Percentiles rank a stretch among this genome's conserved stretches.
These are phyloP conservation scores for Euclidia mi DNA, from an alignment of 2,888 invertebrate species.

Conservation along the genomic window DNA sequence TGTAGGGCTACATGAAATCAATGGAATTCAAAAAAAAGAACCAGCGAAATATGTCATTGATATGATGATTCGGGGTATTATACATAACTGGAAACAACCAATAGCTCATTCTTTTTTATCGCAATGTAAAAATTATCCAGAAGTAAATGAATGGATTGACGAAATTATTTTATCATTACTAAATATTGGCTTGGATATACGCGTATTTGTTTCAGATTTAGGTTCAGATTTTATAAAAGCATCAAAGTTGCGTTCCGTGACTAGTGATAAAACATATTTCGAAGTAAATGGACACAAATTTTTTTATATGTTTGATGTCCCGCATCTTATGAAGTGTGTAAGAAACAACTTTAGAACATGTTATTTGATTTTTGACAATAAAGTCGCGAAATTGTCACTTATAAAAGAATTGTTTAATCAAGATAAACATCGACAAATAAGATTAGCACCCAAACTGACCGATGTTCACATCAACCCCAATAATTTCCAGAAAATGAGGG, in stretches of 20 bases:
- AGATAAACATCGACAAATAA: constrained; percentile 15
- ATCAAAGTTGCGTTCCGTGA: too few species aligned
- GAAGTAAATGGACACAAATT: too few species aligned
- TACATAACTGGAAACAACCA: constrained; percentile 47
- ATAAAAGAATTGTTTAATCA: constrained; percentile 12
- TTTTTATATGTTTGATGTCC: too few species aligned
- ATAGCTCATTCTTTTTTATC: constrained; percentile 41
- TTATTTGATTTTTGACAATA: constrained; percentile 12
- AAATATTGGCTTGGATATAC: too few species aligned
- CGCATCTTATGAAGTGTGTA: too few species aligned
- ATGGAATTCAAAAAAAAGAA: constrained; percentile 36
- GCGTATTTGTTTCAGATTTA: too few species aligned
- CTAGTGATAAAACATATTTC: too few species aligned
- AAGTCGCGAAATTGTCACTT: constrained; percentile 13
- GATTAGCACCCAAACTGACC: constrained; percentile 13
- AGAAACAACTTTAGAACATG: too few species aligned
- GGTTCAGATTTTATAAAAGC: too few species aligned
- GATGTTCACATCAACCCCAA: constrained; percentile 3
- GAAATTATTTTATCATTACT: constrained; percentile 31
- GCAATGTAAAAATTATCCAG: constrained; percentile 19
- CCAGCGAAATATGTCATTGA: constrained; percentile 35
- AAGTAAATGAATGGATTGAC: constrained; percentile 34
- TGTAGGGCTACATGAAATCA: constrained; percentile 40
- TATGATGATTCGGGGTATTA: constrained; percentile 41
- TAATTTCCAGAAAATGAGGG: neutral